These are phyloP conservation scores for Poeciliopsis presidionis DNA, from an alignment of 2,797 vertebrate species.

Conservation along the genomic window DNA sequence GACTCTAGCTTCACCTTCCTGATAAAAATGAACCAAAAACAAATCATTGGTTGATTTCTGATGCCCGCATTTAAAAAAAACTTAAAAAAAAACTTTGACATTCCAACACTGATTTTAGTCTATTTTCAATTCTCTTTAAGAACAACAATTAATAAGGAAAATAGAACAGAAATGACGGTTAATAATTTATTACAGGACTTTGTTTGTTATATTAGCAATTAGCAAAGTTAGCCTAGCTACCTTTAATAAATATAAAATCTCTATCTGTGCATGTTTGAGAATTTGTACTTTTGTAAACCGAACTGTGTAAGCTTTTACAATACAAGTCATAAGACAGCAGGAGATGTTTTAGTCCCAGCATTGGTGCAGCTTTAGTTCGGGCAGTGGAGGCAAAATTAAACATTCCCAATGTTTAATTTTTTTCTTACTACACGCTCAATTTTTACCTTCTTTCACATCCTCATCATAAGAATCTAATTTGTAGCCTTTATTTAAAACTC, in stretches of 20 bases:
- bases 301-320: no score
- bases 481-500: no score
- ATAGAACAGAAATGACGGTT: not conserved
- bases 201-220: not conserved
- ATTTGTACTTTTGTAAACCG: not conserved
- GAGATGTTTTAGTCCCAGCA: no score
- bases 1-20: not conserved
- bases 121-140: not conserved
- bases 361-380: no score
- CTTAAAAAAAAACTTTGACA: not conserved
- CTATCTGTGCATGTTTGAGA: not conserved
- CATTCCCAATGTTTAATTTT: no score
- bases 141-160: not conserved
- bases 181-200: not conserved
- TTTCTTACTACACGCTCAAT: no score
- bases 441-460: no score
- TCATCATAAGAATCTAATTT: no score
- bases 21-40: not conserved
- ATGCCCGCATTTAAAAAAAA: not conserved
- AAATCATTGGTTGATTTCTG: not conserved
- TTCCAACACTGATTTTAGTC: not conserved
- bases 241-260: not conserved
- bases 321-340: no score
- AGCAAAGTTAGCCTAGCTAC: not conserved
- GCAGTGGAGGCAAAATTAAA: no score